Evolutionary conservation across 2,888 invertebrate species (phyloP).

Genomic region (Pyralis farinalis): DNA sequence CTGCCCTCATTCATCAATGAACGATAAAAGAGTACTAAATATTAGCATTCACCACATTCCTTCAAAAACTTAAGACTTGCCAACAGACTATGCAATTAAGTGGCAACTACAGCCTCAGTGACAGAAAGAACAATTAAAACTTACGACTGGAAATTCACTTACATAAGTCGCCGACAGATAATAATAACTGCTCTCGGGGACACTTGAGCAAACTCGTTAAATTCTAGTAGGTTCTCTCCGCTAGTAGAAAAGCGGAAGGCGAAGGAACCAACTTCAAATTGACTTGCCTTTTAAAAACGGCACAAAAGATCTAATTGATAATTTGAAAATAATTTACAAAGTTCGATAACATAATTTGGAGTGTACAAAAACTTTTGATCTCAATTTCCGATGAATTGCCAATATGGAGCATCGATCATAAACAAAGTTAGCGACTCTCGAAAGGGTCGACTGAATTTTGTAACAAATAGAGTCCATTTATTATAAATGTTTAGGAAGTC

Average conservation of each 20-base stretch:
- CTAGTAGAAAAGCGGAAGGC: slow-evolving; percentile 23
- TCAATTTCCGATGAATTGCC: slow-evolving; percentile 34
- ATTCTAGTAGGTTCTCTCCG: slow-evolving; percentile 51
- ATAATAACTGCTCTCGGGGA: slow-evolving; percentile 51
- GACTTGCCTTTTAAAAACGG: slow-evolving; percentile 22
- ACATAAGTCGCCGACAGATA: slow-evolving; percentile 37
- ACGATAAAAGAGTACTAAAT: too few species aligned
- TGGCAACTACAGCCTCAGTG: slow-evolving; percentile 13
- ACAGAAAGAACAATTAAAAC: slow-evolving; percentile 43
- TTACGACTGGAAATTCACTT: slow-evolving; percentile 41
- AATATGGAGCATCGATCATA: slow-evolving; percentile 40
- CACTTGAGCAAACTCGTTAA: slow-evolving; percentile 66
- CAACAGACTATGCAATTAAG: slow-evolving; percentile 10
- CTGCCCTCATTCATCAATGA: too few species aligned
- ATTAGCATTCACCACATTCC: too few species aligned
- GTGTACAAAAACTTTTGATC: slow-evolving; percentile 11
- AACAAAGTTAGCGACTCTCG: slow-evolving; percentile 35
- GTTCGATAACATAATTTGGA: neutral
- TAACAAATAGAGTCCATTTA: slow-evolving; percentile 14
- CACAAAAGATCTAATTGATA: neutral
- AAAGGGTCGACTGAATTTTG: slow-evolving; percentile 34
- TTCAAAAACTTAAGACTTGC: slow-evolving; percentile 1
- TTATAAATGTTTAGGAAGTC: slow-evolving; percentile 1
- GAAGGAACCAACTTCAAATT: slow-evolving; percentile 31
- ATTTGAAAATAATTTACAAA: neutral